A percentile compares a stretch with the other conserved stretches of the same genome.
These are phyloP conservation scores for Oscheius myriophilus DNA, from an alignment of 2,888 invertebrate species.

Conservation along the genomic window DNA sequence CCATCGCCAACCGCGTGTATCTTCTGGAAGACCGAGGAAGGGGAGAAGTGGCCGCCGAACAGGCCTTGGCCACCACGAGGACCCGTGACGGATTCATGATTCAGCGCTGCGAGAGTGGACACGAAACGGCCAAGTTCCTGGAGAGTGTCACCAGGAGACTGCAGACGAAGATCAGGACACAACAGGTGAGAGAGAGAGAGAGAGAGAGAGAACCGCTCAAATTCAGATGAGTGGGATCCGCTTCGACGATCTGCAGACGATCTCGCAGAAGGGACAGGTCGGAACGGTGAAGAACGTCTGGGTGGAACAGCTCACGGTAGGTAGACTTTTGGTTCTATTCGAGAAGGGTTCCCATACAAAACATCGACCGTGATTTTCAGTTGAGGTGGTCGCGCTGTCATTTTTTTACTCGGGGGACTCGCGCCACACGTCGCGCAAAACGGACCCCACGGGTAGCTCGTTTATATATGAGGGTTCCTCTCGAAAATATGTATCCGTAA, in stretches of 20 bases:
- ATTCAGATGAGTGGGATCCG: slow-evolving; percentile 57
- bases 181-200: neutral
- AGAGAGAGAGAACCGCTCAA: too few relatives aligned
- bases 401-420: too few relatives aligned
- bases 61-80: slow-evolving; percentile 61
- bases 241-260: slow-evolving; percentile 58
- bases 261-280: slow-evolving; percentile 58
- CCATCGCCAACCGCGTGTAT: slow-evolving; percentile 49
- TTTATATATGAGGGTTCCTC: too few relatives aligned
- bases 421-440: too few relatives aligned
- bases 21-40: slow-evolving; percentile 37
- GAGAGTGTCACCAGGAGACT: slow-evolving; percentile 50
- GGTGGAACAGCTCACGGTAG: slow-evolving; percentile 66
- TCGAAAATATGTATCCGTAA: too few relatives aligned
- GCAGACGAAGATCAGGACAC: neutral
- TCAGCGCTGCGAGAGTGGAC: slow-evolving; percentile 53
- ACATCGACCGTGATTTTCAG: neutral
- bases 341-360: neutral
- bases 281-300: slow-evolving; percentile 64
- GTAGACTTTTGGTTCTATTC: slow-evolving; percentile 25
- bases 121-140: slow-evolving; percentile 65
- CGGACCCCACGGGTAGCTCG: too few relatives aligned
- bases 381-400: too few relatives aligned
- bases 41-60: slow-evolving; percentile 42
- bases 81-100: slow-evolving; percentile 62